These are phyloP conservation scores for Megathymus violae DNA, from an alignment of 1,140 invertebrate species.

Conservation along the genomic window DNA sequence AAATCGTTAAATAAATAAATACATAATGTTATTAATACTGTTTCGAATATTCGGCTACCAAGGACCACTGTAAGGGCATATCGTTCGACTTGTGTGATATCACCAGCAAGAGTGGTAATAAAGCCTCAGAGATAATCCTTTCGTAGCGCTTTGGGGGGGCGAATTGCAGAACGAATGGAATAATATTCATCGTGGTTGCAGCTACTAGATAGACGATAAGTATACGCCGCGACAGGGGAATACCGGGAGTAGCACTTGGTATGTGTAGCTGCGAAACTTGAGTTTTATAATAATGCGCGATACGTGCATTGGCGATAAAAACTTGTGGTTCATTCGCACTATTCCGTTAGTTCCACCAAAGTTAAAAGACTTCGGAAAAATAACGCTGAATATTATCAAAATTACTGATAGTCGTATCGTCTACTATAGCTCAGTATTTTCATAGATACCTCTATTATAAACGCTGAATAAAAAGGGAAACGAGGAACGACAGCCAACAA, in stretches of 20 bases:
- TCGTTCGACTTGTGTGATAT: neutral
- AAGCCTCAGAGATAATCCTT: slow-evolving; percentile 12
- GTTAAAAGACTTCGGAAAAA: too few species aligned
- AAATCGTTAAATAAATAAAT: too few species aligned
- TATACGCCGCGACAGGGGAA: neutral
- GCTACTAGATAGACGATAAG: neutral
- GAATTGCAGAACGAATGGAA: slow-evolving; percentile 8
- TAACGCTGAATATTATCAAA: too few species aligned
- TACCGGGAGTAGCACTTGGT: neutral
- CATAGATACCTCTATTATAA: too few species aligned
- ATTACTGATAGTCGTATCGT: too few species aligned
- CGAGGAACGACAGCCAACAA: neutral
- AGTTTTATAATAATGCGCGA: neutral
- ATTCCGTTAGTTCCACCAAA: too few species aligned
- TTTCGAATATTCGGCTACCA: too few species aligned
- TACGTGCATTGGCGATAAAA: neutral
- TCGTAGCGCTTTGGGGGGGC: slow-evolving; percentile 7
- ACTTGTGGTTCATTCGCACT: neutral
- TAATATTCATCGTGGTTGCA: slow-evolving; percentile 4
- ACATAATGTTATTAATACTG: too few species aligned
- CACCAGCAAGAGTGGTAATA: slow-evolving; percentile 5
- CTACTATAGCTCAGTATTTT: too few species aligned
- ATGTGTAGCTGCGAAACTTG: neutral
- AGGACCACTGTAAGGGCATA: too few species aligned
- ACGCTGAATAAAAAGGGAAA: neutral